Percentiles rank a stretch among this genome's conserved stretches.
phyloP scores from a whole-genome alignment of 2,113 vertebrate genomes.

The Astur gentilis region DNA sequence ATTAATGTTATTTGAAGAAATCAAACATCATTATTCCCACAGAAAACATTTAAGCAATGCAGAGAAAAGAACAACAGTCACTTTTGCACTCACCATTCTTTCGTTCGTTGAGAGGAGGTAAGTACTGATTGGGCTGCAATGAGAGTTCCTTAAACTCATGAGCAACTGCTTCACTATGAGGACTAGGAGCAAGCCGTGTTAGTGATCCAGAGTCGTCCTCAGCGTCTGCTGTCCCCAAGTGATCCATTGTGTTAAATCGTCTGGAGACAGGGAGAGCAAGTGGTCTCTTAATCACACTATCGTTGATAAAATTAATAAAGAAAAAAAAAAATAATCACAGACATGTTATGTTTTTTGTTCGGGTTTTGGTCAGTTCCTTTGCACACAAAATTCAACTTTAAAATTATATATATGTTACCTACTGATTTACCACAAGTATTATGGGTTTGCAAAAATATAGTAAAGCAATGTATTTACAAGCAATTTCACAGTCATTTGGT shows the following conservation, averaged over 20 bases:
- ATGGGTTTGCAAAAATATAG: neutral
- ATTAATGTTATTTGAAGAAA: neutral
- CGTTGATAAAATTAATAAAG: neutral
- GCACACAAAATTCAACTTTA: neutral
- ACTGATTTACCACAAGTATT: neutral
- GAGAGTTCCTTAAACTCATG: slow-evolving; percentile 93
- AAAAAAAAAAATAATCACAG: neutral
- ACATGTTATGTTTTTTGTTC: neutral
- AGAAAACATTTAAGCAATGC: neutral
- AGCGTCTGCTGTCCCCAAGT: slow-evolving; percentile 62
- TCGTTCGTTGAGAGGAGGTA: slow-evolving; percentile 90
- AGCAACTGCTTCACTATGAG: slow-evolving; percentile 93
- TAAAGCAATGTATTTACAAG: neutral
- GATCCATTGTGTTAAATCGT: slow-evolving; percentile 79
- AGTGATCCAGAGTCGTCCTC: slow-evolving; percentile 81
- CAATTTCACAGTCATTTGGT: neutral
- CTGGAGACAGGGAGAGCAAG: neutral
- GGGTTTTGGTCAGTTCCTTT: neutral
- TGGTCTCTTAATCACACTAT: neutral
- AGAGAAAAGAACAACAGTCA: neutral
- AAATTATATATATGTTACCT: fast-evolving
- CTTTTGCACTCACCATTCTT: slow-evolving; percentile 86
- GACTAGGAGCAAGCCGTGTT: slow-evolving; percentile 84
- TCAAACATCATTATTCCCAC: no score
- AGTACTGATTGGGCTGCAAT: slow-evolving; percentile 83